Conservation (phyloP, 2,113 vertebrate genomes). For the Camelus dromedarius region DNA sequence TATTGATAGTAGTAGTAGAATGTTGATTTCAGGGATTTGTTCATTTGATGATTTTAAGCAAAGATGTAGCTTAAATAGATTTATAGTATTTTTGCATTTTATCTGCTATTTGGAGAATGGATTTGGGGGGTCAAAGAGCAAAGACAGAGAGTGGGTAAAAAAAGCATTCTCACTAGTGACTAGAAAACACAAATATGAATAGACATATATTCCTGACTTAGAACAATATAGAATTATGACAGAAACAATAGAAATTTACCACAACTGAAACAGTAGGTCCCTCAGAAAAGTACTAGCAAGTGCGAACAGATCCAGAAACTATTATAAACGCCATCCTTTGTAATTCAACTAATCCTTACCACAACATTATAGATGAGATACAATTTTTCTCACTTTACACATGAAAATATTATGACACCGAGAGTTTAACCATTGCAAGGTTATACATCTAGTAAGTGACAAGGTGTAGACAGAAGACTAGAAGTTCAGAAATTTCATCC, state of each 20-base stretch:
- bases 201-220: not conserved
- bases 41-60: not conserved
- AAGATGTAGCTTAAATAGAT: not conserved
- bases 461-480: not conserved
- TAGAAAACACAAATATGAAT: not conserved
- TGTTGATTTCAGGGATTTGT: not conserved
- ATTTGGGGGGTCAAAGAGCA: not conserved
- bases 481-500: not conserved
- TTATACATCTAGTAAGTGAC: not conserved
- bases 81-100: not conserved
- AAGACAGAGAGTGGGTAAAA: not conserved
- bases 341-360: not conserved
- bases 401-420: not conserved
- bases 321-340: not conserved
- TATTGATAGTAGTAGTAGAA: not conserved
- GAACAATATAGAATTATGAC: not conserved
- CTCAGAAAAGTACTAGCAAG: not conserved
- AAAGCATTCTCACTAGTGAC: not conserved
- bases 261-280: not conserved
- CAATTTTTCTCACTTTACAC: not conserved
- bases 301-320: not conserved
- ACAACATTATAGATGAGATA: not conserved
- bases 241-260: not conserved
- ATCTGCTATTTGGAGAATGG: not conserved
- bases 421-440: not conserved